These are phyloP conservation scores for Ferdinandea cuprea DNA, from an alignment of 2,888 invertebrate genomes.

Conservation along the genomic window DNA sequence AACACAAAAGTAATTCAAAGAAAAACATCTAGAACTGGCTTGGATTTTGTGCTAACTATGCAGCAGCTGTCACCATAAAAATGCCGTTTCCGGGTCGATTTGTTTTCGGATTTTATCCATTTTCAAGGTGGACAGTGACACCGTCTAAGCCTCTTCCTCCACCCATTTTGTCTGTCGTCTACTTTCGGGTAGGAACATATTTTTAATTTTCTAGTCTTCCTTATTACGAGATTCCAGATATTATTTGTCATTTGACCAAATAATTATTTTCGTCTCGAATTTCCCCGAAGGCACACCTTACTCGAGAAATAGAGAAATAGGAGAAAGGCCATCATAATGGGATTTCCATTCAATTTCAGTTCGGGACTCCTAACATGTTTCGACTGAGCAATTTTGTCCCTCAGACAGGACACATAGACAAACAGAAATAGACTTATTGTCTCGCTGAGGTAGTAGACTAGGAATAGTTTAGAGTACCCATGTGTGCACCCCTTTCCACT, in stretches of 20 bases:
- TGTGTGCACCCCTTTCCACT: not conserved
- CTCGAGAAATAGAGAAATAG: conserved; percentile 7
- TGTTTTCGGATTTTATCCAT: conserved; percentile 24
- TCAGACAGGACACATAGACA: conserved; percentile 38
- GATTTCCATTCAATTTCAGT: conserved; percentile 51
- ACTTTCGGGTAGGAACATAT: not conserved
- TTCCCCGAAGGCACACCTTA: conserved; percentile 15
- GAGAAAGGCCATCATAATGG: conserved; percentile 42
- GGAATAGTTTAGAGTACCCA: not conserved
- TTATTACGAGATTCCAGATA: conserved; percentile 8
- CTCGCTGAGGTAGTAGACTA: conserved; percentile 30
- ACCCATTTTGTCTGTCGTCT: conserved; percentile 37
- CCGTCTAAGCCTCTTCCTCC: not conserved
- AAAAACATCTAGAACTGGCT: not conserved
- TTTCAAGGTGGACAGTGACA: conserved; percentile 21
- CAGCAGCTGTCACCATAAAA: conserved; percentile 13
- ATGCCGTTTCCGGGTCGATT: conserved; percentile 26
- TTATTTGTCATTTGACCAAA: conserved; percentile 30
- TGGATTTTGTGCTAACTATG: not conserved
- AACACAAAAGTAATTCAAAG: conserved; percentile 14
- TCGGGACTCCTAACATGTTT: conserved; percentile 23
- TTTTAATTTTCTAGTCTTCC: not conserved
- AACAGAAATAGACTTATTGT: conserved; percentile 53
- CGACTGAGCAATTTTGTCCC: conserved; percentile 2
- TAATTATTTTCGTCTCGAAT: conserved; percentile 38